Conservation (phyloP, 1,140 invertebrate genomes). For the Drosophila kohkoa region DNA sequence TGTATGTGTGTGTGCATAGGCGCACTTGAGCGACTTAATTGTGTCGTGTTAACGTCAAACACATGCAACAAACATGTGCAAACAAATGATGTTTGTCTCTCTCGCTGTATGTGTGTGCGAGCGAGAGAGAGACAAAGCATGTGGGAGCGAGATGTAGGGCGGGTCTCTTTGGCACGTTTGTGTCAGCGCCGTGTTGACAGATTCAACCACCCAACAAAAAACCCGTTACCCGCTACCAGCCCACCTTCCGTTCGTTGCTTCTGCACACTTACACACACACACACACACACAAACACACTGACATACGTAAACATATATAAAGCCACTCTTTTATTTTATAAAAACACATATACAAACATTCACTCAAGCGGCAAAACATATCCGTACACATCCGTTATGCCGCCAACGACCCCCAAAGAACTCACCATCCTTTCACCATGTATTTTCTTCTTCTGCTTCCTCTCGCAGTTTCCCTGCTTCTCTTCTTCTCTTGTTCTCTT, state of each 20-base stretch:
- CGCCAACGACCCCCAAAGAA: slow-evolving; percentile 37
- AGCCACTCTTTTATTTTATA: slow-evolving; percentile 81
- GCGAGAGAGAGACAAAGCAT: not conserved
- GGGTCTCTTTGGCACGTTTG: slow-evolving; percentile 49
- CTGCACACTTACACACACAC: slow-evolving; percentile 18
- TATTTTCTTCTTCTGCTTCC: not conserved
- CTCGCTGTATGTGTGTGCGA: not conserved
- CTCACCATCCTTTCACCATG: slow-evolving; percentile 20
- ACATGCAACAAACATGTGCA: slow-evolving; percentile 81
- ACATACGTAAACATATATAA: slow-evolving; percentile 48
- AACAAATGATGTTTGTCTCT: slow-evolving; percentile 65
- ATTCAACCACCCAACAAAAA: slow-evolving; percentile 77
- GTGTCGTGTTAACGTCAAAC: slow-evolving; percentile 82
- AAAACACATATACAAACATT: slow-evolving; percentile 68
- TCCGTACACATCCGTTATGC: slow-evolving; percentile 75
- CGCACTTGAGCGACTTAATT: slow-evolving; percentile 82
- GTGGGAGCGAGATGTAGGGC: slow-evolving; percentile 10
- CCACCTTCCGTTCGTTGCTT: slow-evolving; percentile 32
- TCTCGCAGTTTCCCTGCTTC: not conserved
- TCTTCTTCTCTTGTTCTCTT: not conserved
- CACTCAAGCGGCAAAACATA: slow-evolving; percentile 81
- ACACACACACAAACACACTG: slow-evolving; percentile 15
- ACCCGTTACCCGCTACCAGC: slow-evolving; percentile 53
- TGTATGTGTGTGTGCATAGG: slow-evolving; percentile 51
- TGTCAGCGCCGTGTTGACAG: slow-evolving; percentile 73